Conservation (phyloP, 2,113 vertebrate species). For the Falcunculus frontatus region DNA sequence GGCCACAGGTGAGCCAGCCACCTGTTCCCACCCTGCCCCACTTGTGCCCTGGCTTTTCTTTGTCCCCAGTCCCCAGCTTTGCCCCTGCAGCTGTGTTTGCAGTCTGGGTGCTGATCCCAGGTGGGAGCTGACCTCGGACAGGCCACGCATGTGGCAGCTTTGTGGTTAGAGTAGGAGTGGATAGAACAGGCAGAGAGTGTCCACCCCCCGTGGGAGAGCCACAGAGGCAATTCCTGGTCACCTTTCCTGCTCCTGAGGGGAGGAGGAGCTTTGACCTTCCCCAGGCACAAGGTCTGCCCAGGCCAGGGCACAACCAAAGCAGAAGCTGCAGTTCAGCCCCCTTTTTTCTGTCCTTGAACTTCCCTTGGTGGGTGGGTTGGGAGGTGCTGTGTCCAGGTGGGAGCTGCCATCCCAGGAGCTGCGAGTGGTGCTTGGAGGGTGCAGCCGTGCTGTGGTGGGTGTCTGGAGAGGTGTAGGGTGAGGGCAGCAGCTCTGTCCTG, state of each 20-base stretch:
- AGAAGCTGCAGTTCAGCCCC: neutral
- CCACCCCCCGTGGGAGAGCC: neutral
- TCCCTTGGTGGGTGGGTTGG: neutral
- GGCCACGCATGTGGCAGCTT: fast-evolving
- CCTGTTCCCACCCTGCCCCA: neutral
- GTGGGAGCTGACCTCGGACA: neutral
- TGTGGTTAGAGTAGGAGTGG: neutral
- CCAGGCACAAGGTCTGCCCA: neutral
- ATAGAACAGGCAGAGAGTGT: neutral
- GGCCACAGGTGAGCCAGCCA: neutral
- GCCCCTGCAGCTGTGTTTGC: neutral
- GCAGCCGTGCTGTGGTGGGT: neutral
- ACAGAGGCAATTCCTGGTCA: neutral
- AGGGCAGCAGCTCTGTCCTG: neutral
- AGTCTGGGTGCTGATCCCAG: neutral
- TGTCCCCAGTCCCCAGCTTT: neutral
- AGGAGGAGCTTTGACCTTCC: neutral
- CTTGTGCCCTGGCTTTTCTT: neutral
- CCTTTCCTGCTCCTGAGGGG: neutral
- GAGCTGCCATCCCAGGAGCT: neutral
- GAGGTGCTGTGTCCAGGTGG: neutral
- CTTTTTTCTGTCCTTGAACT: neutral
- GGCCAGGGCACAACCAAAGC: neutral
- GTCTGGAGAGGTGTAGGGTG: neutral
- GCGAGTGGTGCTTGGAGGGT: neutral